These are phyloP conservation scores for Amblyjoppa proteus DNA, from an alignment of 2,888 invertebrate species.

Conservation along the genomic window DNA sequence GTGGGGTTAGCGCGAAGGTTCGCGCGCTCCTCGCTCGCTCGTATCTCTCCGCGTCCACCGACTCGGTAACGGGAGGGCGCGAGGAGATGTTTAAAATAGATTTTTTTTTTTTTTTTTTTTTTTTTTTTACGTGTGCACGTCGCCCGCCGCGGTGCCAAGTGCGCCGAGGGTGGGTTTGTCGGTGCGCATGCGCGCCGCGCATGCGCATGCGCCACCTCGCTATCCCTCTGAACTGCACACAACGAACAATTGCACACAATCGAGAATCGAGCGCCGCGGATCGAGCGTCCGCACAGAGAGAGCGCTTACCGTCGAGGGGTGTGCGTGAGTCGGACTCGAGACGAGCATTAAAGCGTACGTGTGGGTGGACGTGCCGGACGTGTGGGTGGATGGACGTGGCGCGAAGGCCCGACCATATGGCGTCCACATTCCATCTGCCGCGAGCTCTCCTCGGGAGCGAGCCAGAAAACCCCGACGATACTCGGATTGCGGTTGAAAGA, in stretches of 20 bases:
- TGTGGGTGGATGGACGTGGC: constrained; percentile 78
- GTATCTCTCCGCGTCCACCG: not conserved
- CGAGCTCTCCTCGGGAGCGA: constrained; percentile 63
- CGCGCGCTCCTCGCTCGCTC: not conserved
- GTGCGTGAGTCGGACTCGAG: constrained; percentile 54
- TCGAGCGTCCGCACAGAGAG: constrained; percentile 22
- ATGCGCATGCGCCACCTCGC: constrained; percentile 31
- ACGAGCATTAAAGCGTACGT: constrained; percentile 62
- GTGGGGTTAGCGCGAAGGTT: not conserved
- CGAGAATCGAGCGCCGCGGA: not conserved
- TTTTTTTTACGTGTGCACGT: constrained; percentile 72
- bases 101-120: constrained; percentile 67
- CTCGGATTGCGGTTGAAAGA: not conserved
- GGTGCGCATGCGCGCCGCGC: constrained; percentile 44
- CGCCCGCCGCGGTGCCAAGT: constrained; percentile 57
- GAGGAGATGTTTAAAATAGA: constrained; percentile 71
- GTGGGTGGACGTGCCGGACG: constrained; percentile 71
- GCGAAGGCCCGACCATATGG: constrained; percentile 81
- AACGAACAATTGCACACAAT: constrained; percentile 9
- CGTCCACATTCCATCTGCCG: constrained; percentile 83
- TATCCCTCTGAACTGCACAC: too few species aligned
- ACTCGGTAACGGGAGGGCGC: constrained; percentile 31
- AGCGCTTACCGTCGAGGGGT: constrained; percentile 1
- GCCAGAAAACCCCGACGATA: not conserved
- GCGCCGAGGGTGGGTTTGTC: constrained; percentile 21